Evolutionary conservation across 2,797 vertebrate species (phyloP).

Genomic region (Platalea minor): DNA sequence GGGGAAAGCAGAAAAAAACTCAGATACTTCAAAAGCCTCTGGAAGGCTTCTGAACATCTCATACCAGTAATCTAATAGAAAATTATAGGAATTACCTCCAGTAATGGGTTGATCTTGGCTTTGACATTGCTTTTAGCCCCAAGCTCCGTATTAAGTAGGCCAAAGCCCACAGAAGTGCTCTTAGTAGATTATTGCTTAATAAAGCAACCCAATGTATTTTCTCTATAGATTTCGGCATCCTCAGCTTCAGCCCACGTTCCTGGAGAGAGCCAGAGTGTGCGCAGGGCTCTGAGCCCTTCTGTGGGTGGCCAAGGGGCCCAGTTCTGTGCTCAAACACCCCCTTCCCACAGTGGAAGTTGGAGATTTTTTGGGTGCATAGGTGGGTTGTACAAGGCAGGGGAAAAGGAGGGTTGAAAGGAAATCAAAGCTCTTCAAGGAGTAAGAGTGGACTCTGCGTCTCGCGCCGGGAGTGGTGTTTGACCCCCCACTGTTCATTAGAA

Average conservation of each 20-base stretch:
- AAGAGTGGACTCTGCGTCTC: not conserved
- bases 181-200: not conserved
- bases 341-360: not conserved
- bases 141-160: not conserved
- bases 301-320: not conserved
- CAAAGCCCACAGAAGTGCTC: not conserved
- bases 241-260: fast-evolving
- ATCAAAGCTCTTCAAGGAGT: not conserved
- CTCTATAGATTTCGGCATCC: not conserved
- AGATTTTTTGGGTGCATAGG: not conserved
- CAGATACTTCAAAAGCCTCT: not conserved
- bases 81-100: conserved; percentile 20
- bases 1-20: not conserved
- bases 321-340: not conserved
- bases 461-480: fast-evolving
- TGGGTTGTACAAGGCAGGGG: not conserved
- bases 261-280: not conserved
- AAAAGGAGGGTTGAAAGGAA: not conserved
- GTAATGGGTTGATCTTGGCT: not conserved
- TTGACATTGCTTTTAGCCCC: conserved; percentile 15
- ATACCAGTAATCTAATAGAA: not conserved
- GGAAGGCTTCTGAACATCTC: not conserved
- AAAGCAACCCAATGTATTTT: not conserved
- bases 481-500: not conserved
- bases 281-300: not conserved